phyloP scores from a whole-genome alignment of 2,888 invertebrate genomes.

The Steinernema hermaphroditum region DNA sequence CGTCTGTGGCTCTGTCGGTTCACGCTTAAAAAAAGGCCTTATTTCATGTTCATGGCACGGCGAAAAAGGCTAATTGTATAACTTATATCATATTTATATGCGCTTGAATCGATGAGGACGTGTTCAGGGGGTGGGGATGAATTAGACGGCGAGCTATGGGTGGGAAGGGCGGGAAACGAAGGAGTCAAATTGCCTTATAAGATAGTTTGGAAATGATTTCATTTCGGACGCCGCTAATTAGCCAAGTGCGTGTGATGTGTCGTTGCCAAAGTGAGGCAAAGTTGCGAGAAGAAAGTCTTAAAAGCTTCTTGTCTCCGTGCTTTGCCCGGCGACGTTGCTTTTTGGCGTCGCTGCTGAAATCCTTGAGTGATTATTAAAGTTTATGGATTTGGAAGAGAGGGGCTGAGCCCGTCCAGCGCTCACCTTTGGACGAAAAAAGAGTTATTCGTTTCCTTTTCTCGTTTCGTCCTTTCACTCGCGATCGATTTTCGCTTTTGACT shows the following conservation, averaged over 20 bases:
- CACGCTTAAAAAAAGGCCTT: not conserved
- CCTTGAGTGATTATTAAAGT: constrained; percentile 31
- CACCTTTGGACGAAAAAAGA: constrained; percentile 15
- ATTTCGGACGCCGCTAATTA: constrained; percentile 22
- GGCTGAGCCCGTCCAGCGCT: not conserved
- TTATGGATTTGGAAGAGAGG: constrained; percentile 22
- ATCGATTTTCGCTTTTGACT: constrained; percentile 24
- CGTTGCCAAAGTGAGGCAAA: not conserved
- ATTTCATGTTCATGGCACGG: constrained; percentile 5
- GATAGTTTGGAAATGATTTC: constrained; percentile 16
- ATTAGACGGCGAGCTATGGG: constrained; percentile 5
- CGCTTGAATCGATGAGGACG: not conserved
- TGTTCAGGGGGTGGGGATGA: not conserved
- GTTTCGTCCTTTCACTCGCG: not conserved
- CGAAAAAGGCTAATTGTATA: constrained; percentile 18
- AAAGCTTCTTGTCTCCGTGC: constrained; percentile 16
- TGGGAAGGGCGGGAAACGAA: not conserved
- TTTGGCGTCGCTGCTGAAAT: constrained; percentile 12
- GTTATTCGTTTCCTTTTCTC: constrained; percentile 18
- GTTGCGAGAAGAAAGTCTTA: constrained; percentile 28
- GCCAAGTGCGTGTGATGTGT: constrained; percentile 4
- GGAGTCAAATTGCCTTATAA: constrained; percentile 23
- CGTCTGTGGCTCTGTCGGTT: not conserved
- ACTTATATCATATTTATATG: constrained; percentile 17
- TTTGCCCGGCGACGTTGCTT: not conserved